A percentile compares a stretch with the other conserved stretches of the same genome.
phyloP scores from a whole-genome alignment of 2,888 invertebrate genomes.

The Andrena chrysosceles region DNA sequence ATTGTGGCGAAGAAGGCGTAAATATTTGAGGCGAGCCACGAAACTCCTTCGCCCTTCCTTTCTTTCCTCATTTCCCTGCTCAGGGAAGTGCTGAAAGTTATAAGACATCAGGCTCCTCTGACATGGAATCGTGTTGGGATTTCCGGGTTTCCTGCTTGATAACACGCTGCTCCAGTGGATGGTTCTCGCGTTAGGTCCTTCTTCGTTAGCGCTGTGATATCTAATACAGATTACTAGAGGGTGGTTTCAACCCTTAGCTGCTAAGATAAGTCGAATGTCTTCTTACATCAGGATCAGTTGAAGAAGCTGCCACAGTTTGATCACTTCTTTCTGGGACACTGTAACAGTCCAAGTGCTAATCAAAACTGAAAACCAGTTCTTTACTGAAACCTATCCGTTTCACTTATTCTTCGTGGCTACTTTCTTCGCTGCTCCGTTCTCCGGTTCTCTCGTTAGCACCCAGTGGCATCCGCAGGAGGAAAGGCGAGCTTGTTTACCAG shows the following conservation, averaged over 20 bases:
- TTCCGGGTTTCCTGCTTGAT: background rate
- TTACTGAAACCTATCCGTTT: constrained; percentile 19
- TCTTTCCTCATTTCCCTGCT: constrained; percentile 45
- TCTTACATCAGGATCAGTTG: background rate
- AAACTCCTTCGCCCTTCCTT: constrained; percentile 46
- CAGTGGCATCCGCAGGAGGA: background rate
- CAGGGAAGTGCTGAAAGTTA: constrained; percentile 34
- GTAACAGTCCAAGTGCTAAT: background rate
- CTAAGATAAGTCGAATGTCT: background rate
- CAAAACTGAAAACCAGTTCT: background rate
- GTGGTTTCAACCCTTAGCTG: background rate
- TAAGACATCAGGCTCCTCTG: background rate
- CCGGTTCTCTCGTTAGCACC: constrained; percentile 20
- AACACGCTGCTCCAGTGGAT: background rate
- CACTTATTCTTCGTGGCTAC: background rate
- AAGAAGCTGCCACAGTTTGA: background rate
- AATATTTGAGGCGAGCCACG: constrained; percentile 63
- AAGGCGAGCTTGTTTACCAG: constrained; percentile 55
- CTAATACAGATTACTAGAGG: background rate
- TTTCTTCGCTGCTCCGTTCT: background rate
- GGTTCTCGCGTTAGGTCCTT: background rate
- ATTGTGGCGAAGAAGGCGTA: constrained; percentile 66
- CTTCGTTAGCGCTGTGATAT: background rate
- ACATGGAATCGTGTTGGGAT: background rate
- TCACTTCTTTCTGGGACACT: background rate